Evolutionary conservation across 2,888 invertebrate species (phyloP).

Genomic region (Azorinus chamasolen): DNA sequence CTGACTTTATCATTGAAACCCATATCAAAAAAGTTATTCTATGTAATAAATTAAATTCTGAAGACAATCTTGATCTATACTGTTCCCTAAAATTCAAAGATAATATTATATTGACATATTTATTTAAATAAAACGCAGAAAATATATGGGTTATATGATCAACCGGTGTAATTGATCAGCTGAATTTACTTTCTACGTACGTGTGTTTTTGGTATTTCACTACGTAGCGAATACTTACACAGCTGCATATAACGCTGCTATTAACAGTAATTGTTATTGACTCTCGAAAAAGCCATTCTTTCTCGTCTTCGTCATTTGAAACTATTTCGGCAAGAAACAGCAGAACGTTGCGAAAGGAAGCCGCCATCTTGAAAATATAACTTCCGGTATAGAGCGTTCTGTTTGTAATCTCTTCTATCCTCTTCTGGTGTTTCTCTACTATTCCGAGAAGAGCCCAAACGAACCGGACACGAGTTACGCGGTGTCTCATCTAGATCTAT

Average conservation of each 20-base stretch:
- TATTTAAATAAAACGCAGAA: no score
- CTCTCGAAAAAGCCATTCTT: not conserved
- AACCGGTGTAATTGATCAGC: no score
- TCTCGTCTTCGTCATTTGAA: not conserved
- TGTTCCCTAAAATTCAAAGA: no score
- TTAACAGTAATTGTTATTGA: not conserved
- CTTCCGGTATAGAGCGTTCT: not conserved
- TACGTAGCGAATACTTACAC: slow-evolving; percentile 1
- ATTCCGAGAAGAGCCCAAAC: slow-evolving; percentile 1
- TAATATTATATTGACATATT: no score
- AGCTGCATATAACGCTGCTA: slow-evolving; percentile 12
- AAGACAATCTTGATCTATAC: no score
- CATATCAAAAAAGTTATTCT: no score
- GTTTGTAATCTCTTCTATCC: not conserved
- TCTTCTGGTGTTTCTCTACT: not conserved
- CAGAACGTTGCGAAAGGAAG: not conserved
- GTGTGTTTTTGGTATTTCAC: no score
- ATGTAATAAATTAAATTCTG: no score
- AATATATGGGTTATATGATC: no score
- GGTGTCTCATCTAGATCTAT: no score
- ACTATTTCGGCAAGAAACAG: not conserved
- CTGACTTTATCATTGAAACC: no score
- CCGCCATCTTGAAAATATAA: slow-evolving; percentile 3
- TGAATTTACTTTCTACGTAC: no score
- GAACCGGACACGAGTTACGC: not conserved